Evolutionary conservation across 2,888 invertebrate genomes (phyloP).

Genomic region (Drosophila anomelani): DNA sequence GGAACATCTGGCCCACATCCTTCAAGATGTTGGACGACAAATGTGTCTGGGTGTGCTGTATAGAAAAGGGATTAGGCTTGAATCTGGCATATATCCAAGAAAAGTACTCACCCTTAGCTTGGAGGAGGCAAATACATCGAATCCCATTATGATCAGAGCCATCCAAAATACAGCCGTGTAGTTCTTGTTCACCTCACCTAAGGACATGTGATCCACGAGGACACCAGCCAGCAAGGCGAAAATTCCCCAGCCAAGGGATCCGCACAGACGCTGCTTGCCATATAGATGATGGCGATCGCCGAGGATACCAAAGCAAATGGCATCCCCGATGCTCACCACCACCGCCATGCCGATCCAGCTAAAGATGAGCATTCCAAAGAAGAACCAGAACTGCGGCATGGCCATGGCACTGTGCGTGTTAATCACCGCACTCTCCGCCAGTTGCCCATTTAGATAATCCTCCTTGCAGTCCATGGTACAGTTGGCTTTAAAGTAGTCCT

Average conservation of each 20-base stretch:
- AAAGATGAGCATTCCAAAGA: slow-evolving; percentile 90
- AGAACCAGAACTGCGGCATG: slow-evolving; percentile 90
- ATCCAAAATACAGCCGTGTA: slow-evolving; percentile 93
- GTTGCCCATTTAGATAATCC: slow-evolving; percentile 62
- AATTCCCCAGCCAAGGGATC: slow-evolving; percentile 94
- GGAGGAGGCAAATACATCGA: slow-evolving; percentile 89
- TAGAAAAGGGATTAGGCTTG: background rate
- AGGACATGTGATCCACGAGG: slow-evolving; percentile 91
- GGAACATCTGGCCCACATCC: slow-evolving; percentile 89
- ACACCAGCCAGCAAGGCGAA: slow-evolving; percentile 91
- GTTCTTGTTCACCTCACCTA: slow-evolving; percentile 88
- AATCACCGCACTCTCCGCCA: slow-evolving; percentile 70
- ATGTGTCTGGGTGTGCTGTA: slow-evolving; percentile 87
- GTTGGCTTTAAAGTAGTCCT: slow-evolving; percentile 75
- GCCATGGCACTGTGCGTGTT: slow-evolving; percentile 80
- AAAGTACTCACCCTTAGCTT: slow-evolving; percentile 86
- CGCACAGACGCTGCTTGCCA: slow-evolving; percentile 94
- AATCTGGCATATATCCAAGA: background rate
- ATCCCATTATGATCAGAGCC: slow-evolving; percentile 88
- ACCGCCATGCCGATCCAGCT: slow-evolving; percentile 95
- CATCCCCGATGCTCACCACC: slow-evolving; percentile 94
- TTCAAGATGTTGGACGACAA: slow-evolving; percentile 88
- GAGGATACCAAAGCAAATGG: slow-evolving; percentile 93
- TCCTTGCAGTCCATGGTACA: slow-evolving; percentile 81
- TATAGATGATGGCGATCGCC: slow-evolving; percentile 91